Evolutionary conservation across 53 echinoderm and acorn worm genomes (phyloP).

Genomic region (Arbacia lixula): DNA sequence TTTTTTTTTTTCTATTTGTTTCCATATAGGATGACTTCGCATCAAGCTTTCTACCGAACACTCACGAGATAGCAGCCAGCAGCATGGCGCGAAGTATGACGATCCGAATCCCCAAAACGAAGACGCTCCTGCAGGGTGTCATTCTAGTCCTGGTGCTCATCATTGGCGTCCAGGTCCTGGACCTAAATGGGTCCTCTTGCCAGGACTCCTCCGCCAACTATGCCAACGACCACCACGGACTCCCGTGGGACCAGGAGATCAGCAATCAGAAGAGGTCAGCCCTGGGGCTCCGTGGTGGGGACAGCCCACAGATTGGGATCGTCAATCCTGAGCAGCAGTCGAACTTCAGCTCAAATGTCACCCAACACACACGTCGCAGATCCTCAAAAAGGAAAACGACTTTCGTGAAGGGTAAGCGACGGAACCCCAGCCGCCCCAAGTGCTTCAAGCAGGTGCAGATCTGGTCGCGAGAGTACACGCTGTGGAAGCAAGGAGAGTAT

Average conservation of each 20-base stretch:
- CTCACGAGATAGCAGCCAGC: too few relatives aligned
- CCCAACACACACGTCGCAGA: neutral
- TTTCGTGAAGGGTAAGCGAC: neutral
- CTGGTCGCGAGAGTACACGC: neutral
- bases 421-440: neutral
- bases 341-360: neutral
- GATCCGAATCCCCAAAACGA: neutral
- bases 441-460: constrained; percentile 9
- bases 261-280: neutral
- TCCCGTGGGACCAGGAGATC: neutral
- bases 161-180: neutral
- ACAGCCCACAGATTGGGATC: too few relatives aligned
- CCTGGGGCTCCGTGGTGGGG: too few relatives aligned
- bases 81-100: too few relatives aligned
- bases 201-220: too few relatives aligned
- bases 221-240: neutral
- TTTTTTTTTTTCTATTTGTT: too few relatives aligned
- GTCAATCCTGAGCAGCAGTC: too few relatives aligned
- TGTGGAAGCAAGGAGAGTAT: constrained; percentile 1
- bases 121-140: neutral
- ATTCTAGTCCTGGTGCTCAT: neutral
- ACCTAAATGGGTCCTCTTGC: neutral
- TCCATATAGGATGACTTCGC: too few relatives aligned
- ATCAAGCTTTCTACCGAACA: too few relatives aligned
- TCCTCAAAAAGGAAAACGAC: neutral